A percentile compares a stretch with the other conserved stretches of the same genome.
Evolutionary conservation across 2,113 vertebrate species (phyloP).

Genomic region (Prionailurus bengalensis): DNA sequence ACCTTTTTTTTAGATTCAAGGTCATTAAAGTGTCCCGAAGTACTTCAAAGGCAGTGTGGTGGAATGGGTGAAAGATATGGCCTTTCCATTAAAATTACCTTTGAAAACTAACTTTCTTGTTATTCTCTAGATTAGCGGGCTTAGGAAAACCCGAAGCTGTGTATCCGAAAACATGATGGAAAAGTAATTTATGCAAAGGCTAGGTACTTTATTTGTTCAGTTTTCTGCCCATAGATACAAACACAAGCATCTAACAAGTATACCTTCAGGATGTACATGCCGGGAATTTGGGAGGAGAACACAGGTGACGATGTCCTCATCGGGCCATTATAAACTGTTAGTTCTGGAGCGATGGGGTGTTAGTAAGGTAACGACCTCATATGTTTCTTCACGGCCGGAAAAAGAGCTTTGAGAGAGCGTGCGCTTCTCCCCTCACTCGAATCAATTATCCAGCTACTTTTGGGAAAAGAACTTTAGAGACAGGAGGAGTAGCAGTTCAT

Average conservation of each 20-base stretch:
- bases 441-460: neutral
- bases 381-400: conserved; percentile 38
- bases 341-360: neutral
- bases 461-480: neutral
- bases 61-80: neutral
- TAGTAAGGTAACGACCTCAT: neutral
- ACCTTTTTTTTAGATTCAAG: neutral
- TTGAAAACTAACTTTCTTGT: neutral
- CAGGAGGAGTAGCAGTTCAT: neutral
- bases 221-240: neutral
- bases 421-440: neutral
- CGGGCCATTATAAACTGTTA: neutral
- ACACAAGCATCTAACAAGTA: neutral
- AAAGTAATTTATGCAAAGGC: neutral
- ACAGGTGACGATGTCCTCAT: neutral
- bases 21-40: neutral
- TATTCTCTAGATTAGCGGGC: neutral
- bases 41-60: neutral
- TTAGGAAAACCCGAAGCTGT: neutral
- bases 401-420: neutral
- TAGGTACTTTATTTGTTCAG: neutral
- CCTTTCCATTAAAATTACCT: neutral
- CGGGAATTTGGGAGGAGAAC: neutral
- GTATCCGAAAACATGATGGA: neutral
- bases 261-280: neutral